Percentiles rank a stretch among this genome's conserved stretches.
These are phyloP conservation scores for Ypsolopha scabrella DNA, from an alignment of 2,888 invertebrate genomes.

Conservation along the genomic window DNA sequence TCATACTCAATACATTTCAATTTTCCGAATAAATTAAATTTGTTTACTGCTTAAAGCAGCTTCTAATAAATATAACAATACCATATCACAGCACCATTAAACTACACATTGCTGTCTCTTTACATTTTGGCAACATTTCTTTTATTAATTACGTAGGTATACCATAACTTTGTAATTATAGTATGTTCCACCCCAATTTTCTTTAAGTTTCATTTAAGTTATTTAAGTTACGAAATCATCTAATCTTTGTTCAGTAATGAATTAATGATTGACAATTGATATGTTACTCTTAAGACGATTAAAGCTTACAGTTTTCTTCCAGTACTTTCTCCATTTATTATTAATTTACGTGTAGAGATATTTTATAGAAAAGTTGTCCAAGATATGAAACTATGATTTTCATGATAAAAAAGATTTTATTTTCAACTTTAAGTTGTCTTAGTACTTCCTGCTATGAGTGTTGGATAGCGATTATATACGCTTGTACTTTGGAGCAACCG, in stretches of 20 bases:
- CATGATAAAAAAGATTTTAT: no score
- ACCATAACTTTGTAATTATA: slow-evolving; percentile 5
- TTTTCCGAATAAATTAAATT: slow-evolving; percentile 12
- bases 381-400: slow-evolving; percentile 5
- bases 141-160: slow-evolving; percentile 19
- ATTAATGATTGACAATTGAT: slow-evolving; percentile 21
- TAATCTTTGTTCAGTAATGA: no score
- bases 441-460: no score
- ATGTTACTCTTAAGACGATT: slow-evolving; percentile 47
- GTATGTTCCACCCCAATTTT: no score
- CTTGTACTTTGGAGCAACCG: no score
- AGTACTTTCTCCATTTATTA: background rate
- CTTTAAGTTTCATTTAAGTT: no score
- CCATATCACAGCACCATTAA: slow-evolving; percentile 49
- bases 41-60: slow-evolving; percentile 26
- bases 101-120: slow-evolving; percentile 37
- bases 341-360: slow-evolving; percentile 3
- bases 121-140: slow-evolving; percentile 32
- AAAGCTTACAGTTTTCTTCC: slow-evolving; percentile 38
- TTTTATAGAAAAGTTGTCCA: slow-evolving; percentile 9
- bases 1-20: no score
- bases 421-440: no score
- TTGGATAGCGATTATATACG: no score
- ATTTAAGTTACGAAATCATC: no score
- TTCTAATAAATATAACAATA: slow-evolving; percentile 39